Conservation (phyloP, 2,888 invertebrate species). For the Odontothrips loti region DNA sequence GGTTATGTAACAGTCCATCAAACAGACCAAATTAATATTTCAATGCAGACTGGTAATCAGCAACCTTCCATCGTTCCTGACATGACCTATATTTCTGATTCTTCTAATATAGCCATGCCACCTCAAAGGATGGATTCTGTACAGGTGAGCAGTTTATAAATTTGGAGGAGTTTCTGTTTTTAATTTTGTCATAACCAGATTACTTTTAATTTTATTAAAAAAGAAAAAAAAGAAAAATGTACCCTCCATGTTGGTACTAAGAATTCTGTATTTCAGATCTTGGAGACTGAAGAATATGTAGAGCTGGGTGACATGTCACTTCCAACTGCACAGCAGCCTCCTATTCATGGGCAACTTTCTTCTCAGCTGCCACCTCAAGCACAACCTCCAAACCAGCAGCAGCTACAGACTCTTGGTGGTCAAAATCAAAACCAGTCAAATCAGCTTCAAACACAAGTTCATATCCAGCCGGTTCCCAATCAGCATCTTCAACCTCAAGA, state of each 20-base stretch:
- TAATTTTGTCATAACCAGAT: background rate
- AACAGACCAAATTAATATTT: conserved; percentile 35
- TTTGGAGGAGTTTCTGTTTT: background rate
- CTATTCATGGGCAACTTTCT: background rate
- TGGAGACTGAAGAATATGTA: background rate
- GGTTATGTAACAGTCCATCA: conserved; percentile 43
- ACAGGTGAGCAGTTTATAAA: background rate
- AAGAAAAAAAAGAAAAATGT: too few species aligned
- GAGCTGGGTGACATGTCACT: background rate
- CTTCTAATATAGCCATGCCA: background rate
- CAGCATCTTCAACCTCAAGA: conserved; percentile 38
- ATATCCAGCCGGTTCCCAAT: conserved; percentile 37
- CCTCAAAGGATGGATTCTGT: background rate
- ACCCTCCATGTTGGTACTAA: background rate
- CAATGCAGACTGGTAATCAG: conserved; percentile 29
- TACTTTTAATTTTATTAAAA: background rate
- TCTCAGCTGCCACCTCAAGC: background rate
- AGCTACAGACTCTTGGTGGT: conserved; percentile 39
- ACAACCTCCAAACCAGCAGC: conserved; percentile 39
- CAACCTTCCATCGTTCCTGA: conserved; percentile 31
- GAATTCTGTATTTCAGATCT: background rate
- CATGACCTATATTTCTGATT: background rate
- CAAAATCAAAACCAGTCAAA: conserved; percentile 42
- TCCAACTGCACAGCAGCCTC: background rate
- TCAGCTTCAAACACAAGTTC: conserved; percentile 31